Evolutionary conservation across 2,113 vertebrate genomes (phyloP).

Genomic region (Lanius ludovicianus): DNA sequence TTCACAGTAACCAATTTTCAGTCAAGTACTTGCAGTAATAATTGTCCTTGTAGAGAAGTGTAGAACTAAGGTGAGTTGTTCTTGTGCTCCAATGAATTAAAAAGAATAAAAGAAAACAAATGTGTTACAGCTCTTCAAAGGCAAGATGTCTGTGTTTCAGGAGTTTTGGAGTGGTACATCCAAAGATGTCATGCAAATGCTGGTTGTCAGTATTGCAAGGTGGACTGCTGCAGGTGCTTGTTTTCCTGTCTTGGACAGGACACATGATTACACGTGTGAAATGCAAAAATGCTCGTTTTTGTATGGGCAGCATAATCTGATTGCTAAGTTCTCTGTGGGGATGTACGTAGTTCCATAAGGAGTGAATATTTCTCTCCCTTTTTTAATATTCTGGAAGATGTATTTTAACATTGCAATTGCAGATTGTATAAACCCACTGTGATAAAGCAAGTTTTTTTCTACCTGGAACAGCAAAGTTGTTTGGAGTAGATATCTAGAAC

Average conservation of each 20-base stretch:
- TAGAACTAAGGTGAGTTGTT: background rate
- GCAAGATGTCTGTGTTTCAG: background rate
- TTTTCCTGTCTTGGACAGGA: background rate
- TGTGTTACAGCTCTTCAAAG: background rate
- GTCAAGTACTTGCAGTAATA: background rate
- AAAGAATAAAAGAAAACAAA: background rate
- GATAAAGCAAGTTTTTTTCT: background rate
- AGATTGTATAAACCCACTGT: background rate
- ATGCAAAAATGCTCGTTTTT: background rate
- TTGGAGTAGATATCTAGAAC: background rate
- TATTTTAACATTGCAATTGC: background rate
- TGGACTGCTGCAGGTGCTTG: background rate
- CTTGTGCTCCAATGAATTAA: background rate
- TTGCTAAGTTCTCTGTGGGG: background rate
- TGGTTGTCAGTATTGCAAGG: background rate
- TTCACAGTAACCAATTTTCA: background rate
- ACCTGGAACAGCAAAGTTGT: background rate
- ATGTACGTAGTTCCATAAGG: background rate
- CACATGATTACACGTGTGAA: background rate
- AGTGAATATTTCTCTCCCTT: background rate
- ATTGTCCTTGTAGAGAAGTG: background rate
- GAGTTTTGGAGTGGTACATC: background rate
- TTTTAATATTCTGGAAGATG: background rate
- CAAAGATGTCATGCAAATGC: accelerated
- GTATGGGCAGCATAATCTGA: background rate